These are phyloP conservation scores for Mystacides longicornis DNA, from an alignment of 2,888 invertebrate genomes.

Conservation along the genomic window DNA sequence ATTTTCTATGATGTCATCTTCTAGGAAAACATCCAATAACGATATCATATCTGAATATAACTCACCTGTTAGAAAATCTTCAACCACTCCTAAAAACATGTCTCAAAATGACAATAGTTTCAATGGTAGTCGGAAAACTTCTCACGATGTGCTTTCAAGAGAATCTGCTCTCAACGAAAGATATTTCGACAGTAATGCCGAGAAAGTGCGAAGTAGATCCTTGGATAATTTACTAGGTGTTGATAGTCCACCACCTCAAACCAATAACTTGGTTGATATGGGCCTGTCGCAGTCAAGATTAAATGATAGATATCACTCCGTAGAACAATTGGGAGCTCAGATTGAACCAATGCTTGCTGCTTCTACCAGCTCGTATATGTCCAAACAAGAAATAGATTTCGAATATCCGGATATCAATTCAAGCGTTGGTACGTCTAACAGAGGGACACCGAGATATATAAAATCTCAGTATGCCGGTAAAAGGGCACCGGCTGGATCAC, in stretches of 20 bases:
- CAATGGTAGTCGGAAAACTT: slow-evolving; percentile 53
- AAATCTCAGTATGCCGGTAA: slow-evolving; percentile 79
- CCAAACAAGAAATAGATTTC: slow-evolving; percentile 57
- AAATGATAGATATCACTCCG: slow-evolving; percentile 84
- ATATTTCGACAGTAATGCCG: slow-evolving; percentile 67
- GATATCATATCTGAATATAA: slow-evolving; percentile 30
- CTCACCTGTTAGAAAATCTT: slow-evolving; percentile 23
- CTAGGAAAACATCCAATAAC: slow-evolving; percentile 34
- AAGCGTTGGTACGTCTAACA: slow-evolving; percentile 49
- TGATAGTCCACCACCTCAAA: slow-evolving; percentile 53
- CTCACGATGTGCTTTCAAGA: slow-evolving; percentile 69
- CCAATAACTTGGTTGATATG: slow-evolving; percentile 58
- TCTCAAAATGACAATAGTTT: slow-evolving; percentile 28
- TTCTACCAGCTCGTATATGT: slow-evolving; percentile 37
- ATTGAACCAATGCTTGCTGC: slow-evolving; percentile 49
- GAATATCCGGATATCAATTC: slow-evolving; percentile 56
- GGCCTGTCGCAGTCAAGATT: slow-evolving; percentile 79
- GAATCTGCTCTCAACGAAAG: slow-evolving; percentile 82
- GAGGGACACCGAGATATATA: slow-evolving; percentile 62
- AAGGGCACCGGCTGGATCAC: slow-evolving; percentile 75
- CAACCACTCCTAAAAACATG: slow-evolving; percentile 21
- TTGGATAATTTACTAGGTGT: slow-evolving; percentile 72
- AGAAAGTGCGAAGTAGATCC: slow-evolving; percentile 74
- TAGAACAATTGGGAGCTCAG: slow-evolving; percentile 58
- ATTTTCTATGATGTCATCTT: slow-evolving; percentile 28